Evolutionary conservation across 1,140 invertebrate genomes (phyloP).

Genomic region (Leguminivora glycinivorella): DNA sequence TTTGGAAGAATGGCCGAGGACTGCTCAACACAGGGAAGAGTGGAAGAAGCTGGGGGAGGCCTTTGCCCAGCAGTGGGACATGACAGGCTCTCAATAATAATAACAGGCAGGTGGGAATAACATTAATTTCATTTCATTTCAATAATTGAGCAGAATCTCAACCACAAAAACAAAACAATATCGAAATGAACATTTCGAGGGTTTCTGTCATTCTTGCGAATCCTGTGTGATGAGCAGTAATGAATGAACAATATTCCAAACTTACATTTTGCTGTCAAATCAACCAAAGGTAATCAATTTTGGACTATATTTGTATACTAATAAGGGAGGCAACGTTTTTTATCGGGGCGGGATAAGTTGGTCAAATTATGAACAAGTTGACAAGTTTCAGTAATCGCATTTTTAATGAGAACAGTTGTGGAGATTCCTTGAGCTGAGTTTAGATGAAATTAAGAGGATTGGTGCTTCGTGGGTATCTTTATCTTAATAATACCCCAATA

Average conservation of each 20-base stretch:
- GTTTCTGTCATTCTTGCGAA: background rate
- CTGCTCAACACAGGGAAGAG: too few species aligned
- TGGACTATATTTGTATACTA: background rate
- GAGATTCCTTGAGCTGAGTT: background rate
- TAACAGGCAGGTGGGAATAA: too few species aligned
- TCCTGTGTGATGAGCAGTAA: background rate
- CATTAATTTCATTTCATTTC: background rate
- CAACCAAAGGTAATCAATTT: background rate
- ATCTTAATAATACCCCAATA: too few species aligned
- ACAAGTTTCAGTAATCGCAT: conserved; percentile 4
- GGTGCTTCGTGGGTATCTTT: background rate
- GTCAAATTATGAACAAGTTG: conserved; percentile 7
- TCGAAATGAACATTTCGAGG: background rate
- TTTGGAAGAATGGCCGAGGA: too few species aligned
- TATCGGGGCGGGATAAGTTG: background rate
- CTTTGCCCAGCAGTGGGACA: too few species aligned
- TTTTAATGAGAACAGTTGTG: conserved; percentile 12
- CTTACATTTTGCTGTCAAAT: background rate
- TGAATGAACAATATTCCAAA: background rate
- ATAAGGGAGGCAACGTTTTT: background rate
- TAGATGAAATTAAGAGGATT: background rate
- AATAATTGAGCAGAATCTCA: background rate
- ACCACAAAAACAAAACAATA: background rate
- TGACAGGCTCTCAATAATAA: too few species aligned
- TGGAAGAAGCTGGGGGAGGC: too few species aligned